A percentile compares a stretch with the other conserved stretches of the same genome.
These are phyloP conservation scores for Cyprinodon tularosa DNA, from an alignment of 2,113 vertebrate genomes.

Conservation along the genomic window DNA sequence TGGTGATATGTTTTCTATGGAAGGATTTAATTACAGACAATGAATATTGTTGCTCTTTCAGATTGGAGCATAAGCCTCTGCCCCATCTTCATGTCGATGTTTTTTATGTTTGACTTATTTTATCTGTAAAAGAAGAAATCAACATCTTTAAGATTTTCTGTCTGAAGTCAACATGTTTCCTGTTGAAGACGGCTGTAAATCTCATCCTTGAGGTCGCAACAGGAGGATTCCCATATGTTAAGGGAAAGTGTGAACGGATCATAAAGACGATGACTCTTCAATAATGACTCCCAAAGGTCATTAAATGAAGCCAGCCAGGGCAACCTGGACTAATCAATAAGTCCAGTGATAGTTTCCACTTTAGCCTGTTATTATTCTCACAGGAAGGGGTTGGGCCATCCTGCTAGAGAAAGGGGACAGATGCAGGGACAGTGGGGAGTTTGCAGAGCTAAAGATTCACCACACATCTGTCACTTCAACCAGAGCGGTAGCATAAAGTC, in stretches of 20 bases:
- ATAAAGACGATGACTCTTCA: constrained; percentile 68
- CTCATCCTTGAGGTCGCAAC: constrained; percentile 45
- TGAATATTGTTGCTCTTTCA: constrained; percentile 59
- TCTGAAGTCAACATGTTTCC: constrained; percentile 28
- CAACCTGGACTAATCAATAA: constrained; percentile 79
- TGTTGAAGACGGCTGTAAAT: not conserved
- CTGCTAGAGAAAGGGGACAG: constrained; percentile 62
- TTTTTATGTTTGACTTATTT: constrained; percentile 42
- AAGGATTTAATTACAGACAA: constrained; percentile 68
- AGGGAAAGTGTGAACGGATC: constrained; percentile 64
- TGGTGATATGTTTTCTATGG: constrained; percentile 74
- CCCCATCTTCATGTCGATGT: constrained; percentile 37
- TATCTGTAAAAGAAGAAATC: constrained; percentile 10
- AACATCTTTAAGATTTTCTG: constrained; percentile 26
- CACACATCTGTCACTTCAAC: constrained; percentile 80
- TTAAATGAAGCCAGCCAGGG: constrained; percentile 72
- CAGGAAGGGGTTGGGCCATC: constrained; percentile 56
- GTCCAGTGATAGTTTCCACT: constrained; percentile 72
- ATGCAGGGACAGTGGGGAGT: constrained; percentile 77
- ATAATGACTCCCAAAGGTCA: constrained; percentile 77
- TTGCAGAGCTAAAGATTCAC: constrained; percentile 81
- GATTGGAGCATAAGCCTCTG: constrained; percentile 45
- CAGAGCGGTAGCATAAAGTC: constrained; percentile 53
- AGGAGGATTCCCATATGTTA: constrained; percentile 68
- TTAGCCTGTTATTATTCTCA: constrained; percentile 60